Evolutionary conservation across 2,888 invertebrate species (phyloP).

Genomic region (Polymixis flavicincta): DNA sequence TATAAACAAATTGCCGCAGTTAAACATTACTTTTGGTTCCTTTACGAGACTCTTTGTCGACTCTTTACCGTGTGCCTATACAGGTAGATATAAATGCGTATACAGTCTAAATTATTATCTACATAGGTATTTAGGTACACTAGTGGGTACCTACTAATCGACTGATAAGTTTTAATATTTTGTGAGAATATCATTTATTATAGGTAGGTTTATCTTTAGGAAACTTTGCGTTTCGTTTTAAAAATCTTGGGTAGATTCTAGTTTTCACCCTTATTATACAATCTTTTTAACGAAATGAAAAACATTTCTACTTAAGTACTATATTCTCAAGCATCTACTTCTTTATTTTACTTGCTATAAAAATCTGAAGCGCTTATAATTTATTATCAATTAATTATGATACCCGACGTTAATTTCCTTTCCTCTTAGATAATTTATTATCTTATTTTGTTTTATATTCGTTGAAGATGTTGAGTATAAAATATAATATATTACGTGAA

Average conservation of each 20-base stretch:
- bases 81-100: neutral
- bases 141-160: neutral
- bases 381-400: conserved; percentile 69
- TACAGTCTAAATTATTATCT: neutral
- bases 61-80: neutral
- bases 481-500: conserved; percentile 37
- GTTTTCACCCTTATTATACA: neutral
- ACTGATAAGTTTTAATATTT: neutral
- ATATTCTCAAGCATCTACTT: conserved; percentile 24
- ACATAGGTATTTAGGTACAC: neutral
- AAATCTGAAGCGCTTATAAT: conserved; percentile 61
- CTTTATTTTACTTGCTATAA: conserved; percentile 48
- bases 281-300: conserved; percentile 4
- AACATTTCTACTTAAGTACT: neutral
- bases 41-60: conserved; percentile 19
- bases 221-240: neutral
- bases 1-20: conserved; percentile 39
- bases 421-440: conserved; percentile 63
- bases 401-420: conserved; percentile 62
- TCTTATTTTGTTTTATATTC: conserved; percentile 63
- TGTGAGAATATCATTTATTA: neutral
- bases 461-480: conserved; percentile 31
- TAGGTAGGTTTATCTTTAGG: neutral
- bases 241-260: neutral
- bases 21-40: conserved; percentile 25